A percentile compares a stretch with the other conserved stretches of the same genome.
Conservation (phyloP, 2,888 invertebrate species). For the Zaprionus obscuricornis region DNA sequence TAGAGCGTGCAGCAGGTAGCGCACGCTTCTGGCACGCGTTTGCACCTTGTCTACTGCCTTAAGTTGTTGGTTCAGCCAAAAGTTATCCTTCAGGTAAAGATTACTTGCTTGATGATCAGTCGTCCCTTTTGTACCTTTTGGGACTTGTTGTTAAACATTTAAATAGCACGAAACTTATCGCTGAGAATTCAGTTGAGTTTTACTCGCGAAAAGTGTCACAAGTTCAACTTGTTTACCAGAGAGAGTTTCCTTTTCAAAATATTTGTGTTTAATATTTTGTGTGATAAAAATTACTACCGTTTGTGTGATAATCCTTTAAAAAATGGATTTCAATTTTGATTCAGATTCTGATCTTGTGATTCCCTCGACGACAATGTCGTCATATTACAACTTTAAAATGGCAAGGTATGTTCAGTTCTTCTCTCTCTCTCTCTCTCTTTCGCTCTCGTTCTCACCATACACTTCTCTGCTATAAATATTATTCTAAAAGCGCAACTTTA, state of each 20-base stretch:
- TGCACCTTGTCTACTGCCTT: too few relatives aligned
- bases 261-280: conserved; percentile 21
- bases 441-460: neutral
- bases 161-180: conserved; percentile 48
- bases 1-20: conserved; percentile 49
- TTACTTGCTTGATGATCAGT: conserved; percentile 7
- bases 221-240: conserved; percentile 63
- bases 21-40: conserved; percentile 67
- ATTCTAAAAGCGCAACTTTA: conserved; percentile 28
- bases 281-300: conserved; percentile 13
- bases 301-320: conserved; percentile 27
- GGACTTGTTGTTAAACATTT: conserved; percentile 27
- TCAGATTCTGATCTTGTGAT: conserved; percentile 47
- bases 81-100: neutral
- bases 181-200: conserved; percentile 63
- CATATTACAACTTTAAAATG: conserved; percentile 60
- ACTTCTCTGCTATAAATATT: neutral
- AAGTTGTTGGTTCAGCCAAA: too few relatives aligned
- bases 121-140: conserved; percentile 20
- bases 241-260: conserved; percentile 27
- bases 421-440: neutral
- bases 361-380: conserved; percentile 65
- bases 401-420: conserved; percentile 58
- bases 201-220: conserved; percentile 68
- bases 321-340: conserved; percentile 60